Base-by-base conservation (phyloP, 2,797 vertebrate genomes). In the Steatocranus sp. region DNA sequence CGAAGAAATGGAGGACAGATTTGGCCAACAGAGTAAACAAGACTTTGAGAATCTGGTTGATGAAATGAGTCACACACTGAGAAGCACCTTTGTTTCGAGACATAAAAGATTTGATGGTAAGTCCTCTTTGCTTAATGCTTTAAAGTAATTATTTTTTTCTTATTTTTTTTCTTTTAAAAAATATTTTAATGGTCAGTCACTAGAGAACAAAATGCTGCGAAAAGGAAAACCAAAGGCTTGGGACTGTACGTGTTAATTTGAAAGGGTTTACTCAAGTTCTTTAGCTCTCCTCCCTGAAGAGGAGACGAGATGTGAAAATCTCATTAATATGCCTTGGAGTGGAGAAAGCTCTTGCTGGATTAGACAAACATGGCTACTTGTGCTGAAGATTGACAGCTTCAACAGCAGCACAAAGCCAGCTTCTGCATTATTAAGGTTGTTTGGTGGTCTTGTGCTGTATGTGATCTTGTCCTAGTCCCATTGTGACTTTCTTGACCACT, bases 61-160 rank as follows among this genome's bases (percentile, higher is more conserved):
- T 23, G 97, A 98, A 92, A 97, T 95, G 1, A 99, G 97, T 90
- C 97, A 98, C 80, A 97, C 97, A 43, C 94, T 99, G 68, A 97
- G 98, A 32, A 97, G 96, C 88, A 98, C 97, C 3, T 99, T 99
- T 76, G 96, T 98, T 88, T 98, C 97, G 76, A 96, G 97, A 77
- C 98, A 99, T 92, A 97, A 98, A 96, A 97, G 97, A 91, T 99
- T 99, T 94, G 98, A 99, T 0, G 98, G 99, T 99, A 97, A 94
- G 98, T 89, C 54, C 51, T 54, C 11, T 81, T 79, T 75, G 6
- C 12, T 23, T 48, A 32, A 54, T 75, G 14, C 23, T 43, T 84
- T 20, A 15, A 17, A 11, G 17, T 43, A 15, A 76, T 74, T 74
- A 7, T 7, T 10, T 46, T 77, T 25, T 63, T 46, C 48, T 38